Percentiles rank a stretch among this genome's conserved stretches.
These are phyloP conservation scores for Gymnocheta viridis DNA, from an alignment of 2,888 invertebrate genomes.

Conservation along the genomic window DNA sequence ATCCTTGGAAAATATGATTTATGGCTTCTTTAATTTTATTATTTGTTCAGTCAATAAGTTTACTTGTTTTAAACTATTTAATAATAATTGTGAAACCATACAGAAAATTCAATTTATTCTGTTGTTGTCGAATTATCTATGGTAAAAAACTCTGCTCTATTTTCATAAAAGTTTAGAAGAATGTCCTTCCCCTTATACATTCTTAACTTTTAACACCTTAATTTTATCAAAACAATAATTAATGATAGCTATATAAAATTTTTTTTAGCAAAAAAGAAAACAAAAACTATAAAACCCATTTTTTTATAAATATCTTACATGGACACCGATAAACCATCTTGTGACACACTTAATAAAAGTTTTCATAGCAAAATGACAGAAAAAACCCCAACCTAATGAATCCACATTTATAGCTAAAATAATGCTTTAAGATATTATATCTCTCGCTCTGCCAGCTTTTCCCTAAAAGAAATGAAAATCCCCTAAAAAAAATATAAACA, in stretches of 20 bases:
- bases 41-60: too few species aligned
- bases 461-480: conserved; percentile 32
- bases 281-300: neutral
- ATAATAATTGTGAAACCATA: too few species aligned
- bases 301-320: conserved; percentile 70
- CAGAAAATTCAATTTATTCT: too few species aligned
- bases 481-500: neutral
- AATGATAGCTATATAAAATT: conserved; percentile 14
- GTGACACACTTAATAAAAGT: conserved; percentile 67
- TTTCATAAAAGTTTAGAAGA: too few species aligned
- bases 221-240: conserved; percentile 7
- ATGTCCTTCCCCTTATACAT: neutral
- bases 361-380: conserved; percentile 43
- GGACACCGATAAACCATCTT: conserved; percentile 68
- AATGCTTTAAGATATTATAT: conserved; percentile 25
- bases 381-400: conserved; percentile 44
- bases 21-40: neutral
- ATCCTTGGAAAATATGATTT: neutral
- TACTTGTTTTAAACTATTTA: too few species aligned
- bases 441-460: neutral
- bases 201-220: conserved; percentile 47
- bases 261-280: neutral
- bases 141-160: neutral
- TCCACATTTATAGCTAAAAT: conserved; percentile 52
- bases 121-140: neutral